Percentiles rank a stretch among this genome's conserved stretches.
phyloP scores from a whole-genome alignment of 2,888 invertebrate genomes.

The Drosophila maculinotata region DNA sequence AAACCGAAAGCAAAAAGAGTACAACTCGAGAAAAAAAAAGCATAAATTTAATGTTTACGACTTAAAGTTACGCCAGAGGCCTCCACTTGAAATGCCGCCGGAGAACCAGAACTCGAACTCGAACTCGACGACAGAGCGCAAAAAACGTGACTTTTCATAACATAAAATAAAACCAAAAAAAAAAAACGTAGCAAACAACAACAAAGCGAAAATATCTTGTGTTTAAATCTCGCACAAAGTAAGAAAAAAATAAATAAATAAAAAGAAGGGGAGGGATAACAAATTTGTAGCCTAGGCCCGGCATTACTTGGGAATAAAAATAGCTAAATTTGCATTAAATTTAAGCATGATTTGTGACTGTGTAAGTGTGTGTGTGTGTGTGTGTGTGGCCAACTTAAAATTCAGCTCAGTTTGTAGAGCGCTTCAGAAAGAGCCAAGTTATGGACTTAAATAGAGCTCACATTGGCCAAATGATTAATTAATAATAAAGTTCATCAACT shows the following conservation, averaged over 20 bases:
- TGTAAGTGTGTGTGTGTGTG: slow-evolving; percentile 12
- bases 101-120: slow-evolving; percentile 17
- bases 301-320: slow-evolving; percentile 62
- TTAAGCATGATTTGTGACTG: slow-evolving; percentile 47
- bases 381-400: slow-evolving; percentile 45
- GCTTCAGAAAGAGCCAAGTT: slow-evolving; percentile 14
- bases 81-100: slow-evolving; percentile 12
- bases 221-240: slow-evolving; percentile 35
- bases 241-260: slow-evolving; percentile 6
- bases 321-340: slow-evolving; percentile 65
- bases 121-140: slow-evolving; percentile 28
- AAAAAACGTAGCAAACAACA: slow-evolving; percentile 14
- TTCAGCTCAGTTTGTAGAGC: slow-evolving; percentile 48
- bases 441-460: slow-evolving; percentile 23
- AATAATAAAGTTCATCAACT: slow-evolving; percentile 25
- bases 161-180: slow-evolving; percentile 24
- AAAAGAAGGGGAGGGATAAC: slow-evolving; percentile 15
- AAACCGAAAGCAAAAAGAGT: slow-evolving; percentile 14
- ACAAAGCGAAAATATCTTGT: slow-evolving; percentile 51
- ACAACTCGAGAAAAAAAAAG: slow-evolving; percentile 22
- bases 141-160: slow-evolving; percentile 72
- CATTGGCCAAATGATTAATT: slow-evolving; percentile 46
- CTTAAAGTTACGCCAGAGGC: slow-evolving; percentile 31
- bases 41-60: slow-evolving; percentile 57
- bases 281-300: slow-evolving; percentile 42